phyloP scores from a whole-genome alignment of 1,140 invertebrate genomes.

The Palaemon carinicauda region DNA sequence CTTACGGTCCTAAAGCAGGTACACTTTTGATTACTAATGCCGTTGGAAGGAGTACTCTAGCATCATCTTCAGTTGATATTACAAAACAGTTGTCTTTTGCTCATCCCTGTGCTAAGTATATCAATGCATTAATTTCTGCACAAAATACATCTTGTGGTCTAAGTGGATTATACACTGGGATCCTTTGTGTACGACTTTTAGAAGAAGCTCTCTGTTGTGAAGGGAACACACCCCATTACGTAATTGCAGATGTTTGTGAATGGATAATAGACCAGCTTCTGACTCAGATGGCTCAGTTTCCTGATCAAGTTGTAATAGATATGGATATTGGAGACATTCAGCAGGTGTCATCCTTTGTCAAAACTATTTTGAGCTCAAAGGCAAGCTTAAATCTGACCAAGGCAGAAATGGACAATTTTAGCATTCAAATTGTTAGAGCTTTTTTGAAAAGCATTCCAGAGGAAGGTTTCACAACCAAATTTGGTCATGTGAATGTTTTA shows the following conservation, averaged over 20 bases:
- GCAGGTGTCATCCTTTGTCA: conserved; percentile 40
- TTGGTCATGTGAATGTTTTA: conserved; percentile 31
- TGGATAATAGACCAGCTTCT: conserved; percentile 33
- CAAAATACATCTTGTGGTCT: conserved; percentile 44
- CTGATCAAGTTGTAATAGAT: conserved; percentile 36
- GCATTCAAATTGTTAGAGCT: conserved; percentile 33
- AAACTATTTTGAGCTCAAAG: conserved; percentile 40
- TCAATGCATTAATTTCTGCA: conserved; percentile 46
- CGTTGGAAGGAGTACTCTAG: conserved; percentile 14
- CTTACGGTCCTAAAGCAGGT: conserved; percentile 28
- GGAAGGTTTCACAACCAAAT: conserved; percentile 22
- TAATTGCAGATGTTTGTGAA: conserved; percentile 11
- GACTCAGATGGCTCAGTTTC: background rate
- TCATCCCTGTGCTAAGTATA: conserved; percentile 40
- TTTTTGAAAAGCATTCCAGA: conserved; percentile 40
- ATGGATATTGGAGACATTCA: conserved; percentile 45
- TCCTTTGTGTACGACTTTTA: conserved; percentile 33
- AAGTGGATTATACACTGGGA: conserved; percentile 43
- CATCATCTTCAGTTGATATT: conserved; percentile 29
- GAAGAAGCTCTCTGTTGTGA: conserved; percentile 41
- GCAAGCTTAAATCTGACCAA: background rate
- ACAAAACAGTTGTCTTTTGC: conserved; percentile 29
- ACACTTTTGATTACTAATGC: conserved; percentile 32
- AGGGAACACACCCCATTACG: conserved; percentile 10
- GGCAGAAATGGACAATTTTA: conserved; percentile 4